Conservation (phyloP, 2,888 invertebrate species). For the Mesodorylaimus sp. region DNA sequence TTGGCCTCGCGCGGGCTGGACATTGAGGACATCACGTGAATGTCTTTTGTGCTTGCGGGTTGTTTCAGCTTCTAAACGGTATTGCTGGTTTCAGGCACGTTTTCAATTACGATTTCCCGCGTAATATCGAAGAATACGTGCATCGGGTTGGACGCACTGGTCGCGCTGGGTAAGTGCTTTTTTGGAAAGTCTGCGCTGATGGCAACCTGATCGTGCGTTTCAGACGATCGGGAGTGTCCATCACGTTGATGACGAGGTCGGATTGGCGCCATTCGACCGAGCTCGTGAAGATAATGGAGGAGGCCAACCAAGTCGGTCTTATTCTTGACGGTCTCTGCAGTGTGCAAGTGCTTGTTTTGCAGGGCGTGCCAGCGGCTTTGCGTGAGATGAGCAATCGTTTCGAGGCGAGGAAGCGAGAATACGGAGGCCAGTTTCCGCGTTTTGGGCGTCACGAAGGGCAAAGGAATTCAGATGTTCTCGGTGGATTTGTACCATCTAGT, state of each 20-base stretch:
- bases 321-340: too few relatives aligned
- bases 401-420: too few relatives aligned
- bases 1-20: slow-evolving; percentile 84
- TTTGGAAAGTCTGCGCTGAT: neutral
- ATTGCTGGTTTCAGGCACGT: slow-evolving; percentile 46
- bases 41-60: neutral
- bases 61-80: neutral
- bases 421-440: too few relatives aligned
- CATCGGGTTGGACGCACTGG: slow-evolving; percentile 90
- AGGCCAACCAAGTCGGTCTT: slow-evolving; percentile 59
- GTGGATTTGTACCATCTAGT: too few relatives aligned
- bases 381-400: too few relatives aligned
- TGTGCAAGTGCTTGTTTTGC: too few relatives aligned
- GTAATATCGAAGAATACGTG: slow-evolving; percentile 83
- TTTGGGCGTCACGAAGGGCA: too few relatives aligned
- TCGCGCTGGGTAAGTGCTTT: slow-evolving; percentile 49
- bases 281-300: slow-evolving; percentile 63
- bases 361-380: too few relatives aligned
- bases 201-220: neutral
- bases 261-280: slow-evolving; percentile 67
- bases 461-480: too few relatives aligned
- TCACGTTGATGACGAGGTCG: slow-evolving; percentile 53
- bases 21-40: slow-evolving; percentile 38
- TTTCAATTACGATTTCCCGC: slow-evolving; percentile 76
- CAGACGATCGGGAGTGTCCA: slow-evolving; percentile 52